These are phyloP conservation scores for Acanthochromis polyacanthus DNA, from an alignment of 2,113 vertebrate genomes.

Conservation along the genomic window DNA sequence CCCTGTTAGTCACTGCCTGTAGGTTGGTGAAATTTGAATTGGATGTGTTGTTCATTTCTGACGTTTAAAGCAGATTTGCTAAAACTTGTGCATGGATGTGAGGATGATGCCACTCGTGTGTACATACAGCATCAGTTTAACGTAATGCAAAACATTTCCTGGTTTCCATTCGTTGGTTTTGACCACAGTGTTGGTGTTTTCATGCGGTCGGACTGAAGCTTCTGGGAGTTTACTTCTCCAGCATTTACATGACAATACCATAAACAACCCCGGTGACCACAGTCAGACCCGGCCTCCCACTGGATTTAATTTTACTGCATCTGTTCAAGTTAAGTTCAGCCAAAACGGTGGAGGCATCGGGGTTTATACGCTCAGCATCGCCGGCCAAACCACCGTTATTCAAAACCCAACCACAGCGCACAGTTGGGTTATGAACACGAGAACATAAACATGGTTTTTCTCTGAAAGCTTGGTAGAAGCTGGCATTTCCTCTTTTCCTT, in stretches of 20 bases:
- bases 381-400: constrained; percentile 75
- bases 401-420: constrained; percentile 73
- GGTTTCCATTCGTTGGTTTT: not conserved
- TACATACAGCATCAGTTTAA: too few species aligned
- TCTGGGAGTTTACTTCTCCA: constrained; percentile 23
- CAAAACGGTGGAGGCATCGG: constrained; percentile 53
- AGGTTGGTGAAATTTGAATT: constrained; percentile 1
- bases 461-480: constrained; percentile 57
- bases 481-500: constrained; percentile 39
- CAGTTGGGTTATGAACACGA: constrained; percentile 61
- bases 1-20: constrained; percentile 21
- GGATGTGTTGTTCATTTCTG: not conserved
- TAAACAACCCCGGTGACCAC: constrained; percentile 56
- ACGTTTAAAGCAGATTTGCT: not conserved
- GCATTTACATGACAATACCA: constrained; percentile 48
- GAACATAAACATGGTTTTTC: constrained; percentile 69
- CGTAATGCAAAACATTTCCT: not conserved
- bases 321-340: constrained; percentile 60
- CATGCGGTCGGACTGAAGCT: constrained; percentile 1
- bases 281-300: constrained; percentile 30
- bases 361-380: constrained; percentile 50
- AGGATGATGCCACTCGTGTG: too few species aligned
- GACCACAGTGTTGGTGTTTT: constrained; percentile 4
- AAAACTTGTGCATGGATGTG: too few species aligned
- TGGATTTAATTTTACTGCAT: constrained; percentile 57